Evolutionary conservation across 1,140 invertebrate species (phyloP).

Genomic region (Neuroterus valhalla): DNA sequence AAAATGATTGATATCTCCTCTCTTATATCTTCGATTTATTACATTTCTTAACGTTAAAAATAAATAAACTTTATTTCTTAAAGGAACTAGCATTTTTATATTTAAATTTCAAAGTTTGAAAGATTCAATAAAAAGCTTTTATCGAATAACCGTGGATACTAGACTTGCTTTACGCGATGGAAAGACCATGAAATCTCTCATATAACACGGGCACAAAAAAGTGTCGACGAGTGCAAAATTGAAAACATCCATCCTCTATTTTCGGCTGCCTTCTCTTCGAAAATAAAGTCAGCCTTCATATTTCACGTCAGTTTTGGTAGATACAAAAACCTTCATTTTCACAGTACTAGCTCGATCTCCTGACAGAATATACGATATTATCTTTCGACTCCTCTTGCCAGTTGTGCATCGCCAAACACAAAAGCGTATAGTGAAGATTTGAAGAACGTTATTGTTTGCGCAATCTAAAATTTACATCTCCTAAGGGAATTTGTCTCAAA

Average conservation of each 20-base stretch:
- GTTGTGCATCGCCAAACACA: background rate
- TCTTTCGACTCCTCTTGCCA: constrained; percentile 4
- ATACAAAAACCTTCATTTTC: constrained; percentile 29
- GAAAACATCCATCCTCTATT: constrained; percentile 29
- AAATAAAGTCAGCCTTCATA: constrained; percentile 27
- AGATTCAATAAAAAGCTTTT: background rate
- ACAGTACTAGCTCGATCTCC: constrained; percentile 17
- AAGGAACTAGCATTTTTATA: too few species aligned
- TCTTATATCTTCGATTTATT: too few species aligned
- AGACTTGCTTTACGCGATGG: background rate
- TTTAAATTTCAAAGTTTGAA: background rate
- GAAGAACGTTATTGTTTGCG: too few species aligned
- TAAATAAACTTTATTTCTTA: too few species aligned
- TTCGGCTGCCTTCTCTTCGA: constrained; percentile 25
- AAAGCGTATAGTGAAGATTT: background rate
- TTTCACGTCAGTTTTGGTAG: constrained; percentile 28
- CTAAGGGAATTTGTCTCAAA: too few species aligned
- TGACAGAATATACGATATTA: constrained; percentile 24
- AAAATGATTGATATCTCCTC: too few species aligned
- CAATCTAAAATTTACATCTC: too few species aligned
- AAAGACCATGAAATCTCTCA: constrained; percentile 11
- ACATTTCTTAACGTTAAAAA: too few species aligned
- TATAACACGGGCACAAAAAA: constrained; percentile 13
- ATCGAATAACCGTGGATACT: background rate
- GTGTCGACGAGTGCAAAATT: constrained; percentile 30